Evolutionary conservation across 1,140 invertebrate species (phyloP), one percentile per base, ranked within the genome.

Genomic region (Brachionus manjavacas): DNA sequence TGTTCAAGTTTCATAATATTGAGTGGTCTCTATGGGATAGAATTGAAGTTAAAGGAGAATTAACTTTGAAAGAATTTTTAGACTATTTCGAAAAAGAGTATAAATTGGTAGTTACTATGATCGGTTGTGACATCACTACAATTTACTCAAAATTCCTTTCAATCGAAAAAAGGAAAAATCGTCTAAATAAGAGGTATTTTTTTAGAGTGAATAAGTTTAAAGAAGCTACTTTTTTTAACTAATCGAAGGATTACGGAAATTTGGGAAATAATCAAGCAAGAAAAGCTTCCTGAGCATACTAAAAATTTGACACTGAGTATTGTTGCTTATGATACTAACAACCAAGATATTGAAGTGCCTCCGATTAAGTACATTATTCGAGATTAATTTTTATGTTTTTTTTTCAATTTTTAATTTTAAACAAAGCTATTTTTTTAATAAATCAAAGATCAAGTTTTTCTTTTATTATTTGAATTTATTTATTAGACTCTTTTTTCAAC

Each of bases 21-120:
- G 94, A 97, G 86, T 99, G 96, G 93, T 98, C 96, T 0, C 91
- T 99, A 9, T 99, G 98, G 98, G 97, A 99, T 89, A 92, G 97
- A 78, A 97, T 99, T 89, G 97, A 99, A 88, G 93, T 99, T 0
- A 91, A 94, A 74, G 96, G 96, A 8, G 96, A 98, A 87, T 92
- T 98, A 88, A 98, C 97, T 0, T 89, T 99, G 16, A 91, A 94
- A 86, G 93, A 98, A 88, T 97, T 99, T 88, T 91, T 99, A 41
- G 93, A 96, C 87, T 96, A 97, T 89, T 98, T 99, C 90, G 93
- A 97, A 89, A 91, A 91, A 87, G 91, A 95, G 86, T 93, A 97
- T 87, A 94, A 95, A 85, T 90, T 99, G 23, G 95, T 98, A 88
- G 96, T 99, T 16, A 97, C 96, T 0, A 99, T 99, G 97, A 89